Evolutionary conservation across 2,113 vertebrate genomes (phyloP).

Genomic region (Hemibates koningsi): DNA sequence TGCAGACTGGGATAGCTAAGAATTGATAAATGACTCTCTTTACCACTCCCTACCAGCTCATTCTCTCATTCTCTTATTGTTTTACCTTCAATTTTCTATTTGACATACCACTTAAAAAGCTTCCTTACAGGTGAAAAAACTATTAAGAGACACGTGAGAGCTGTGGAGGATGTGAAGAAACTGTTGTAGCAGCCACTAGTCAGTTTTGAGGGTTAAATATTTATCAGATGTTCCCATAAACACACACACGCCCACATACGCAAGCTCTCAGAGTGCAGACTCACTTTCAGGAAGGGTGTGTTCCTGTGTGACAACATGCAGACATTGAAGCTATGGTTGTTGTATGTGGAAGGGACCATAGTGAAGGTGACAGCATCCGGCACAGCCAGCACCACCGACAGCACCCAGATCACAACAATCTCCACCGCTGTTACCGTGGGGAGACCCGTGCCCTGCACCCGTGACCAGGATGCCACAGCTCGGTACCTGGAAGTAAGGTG

Average conservation of each 20-base stretch:
- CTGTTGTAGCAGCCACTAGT: not conserved
- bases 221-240: not conserved
- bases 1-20: not conserved
- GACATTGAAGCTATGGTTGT: conserved; percentile 67
- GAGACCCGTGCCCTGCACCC: conserved; percentile 86
- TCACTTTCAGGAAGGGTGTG: conserved; percentile 79
- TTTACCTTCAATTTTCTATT: not conserved
- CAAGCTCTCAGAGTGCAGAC: not conserved
- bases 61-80: not conserved
- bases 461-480: conserved; percentile 91
- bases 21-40: not conserved
- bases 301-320: conserved; percentile 83
- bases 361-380: conserved; percentile 88
- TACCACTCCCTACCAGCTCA: not conserved
- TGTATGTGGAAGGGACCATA: conserved; percentile 77
- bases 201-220: not conserved
- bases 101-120: not conserved
- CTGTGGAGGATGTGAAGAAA: not conserved
- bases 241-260: not conserved
- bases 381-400: conserved; percentile 83
- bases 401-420: conserved; percentile 86
- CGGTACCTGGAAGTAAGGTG: conserved; percentile 74
- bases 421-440: conserved; percentile 83
- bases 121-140: not conserved
- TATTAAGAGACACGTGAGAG: not conserved